These are phyloP conservation scores for Mesitornis unicolor DNA, from an alignment of 2,113 vertebrate genomes.

Conservation along the genomic window DNA sequence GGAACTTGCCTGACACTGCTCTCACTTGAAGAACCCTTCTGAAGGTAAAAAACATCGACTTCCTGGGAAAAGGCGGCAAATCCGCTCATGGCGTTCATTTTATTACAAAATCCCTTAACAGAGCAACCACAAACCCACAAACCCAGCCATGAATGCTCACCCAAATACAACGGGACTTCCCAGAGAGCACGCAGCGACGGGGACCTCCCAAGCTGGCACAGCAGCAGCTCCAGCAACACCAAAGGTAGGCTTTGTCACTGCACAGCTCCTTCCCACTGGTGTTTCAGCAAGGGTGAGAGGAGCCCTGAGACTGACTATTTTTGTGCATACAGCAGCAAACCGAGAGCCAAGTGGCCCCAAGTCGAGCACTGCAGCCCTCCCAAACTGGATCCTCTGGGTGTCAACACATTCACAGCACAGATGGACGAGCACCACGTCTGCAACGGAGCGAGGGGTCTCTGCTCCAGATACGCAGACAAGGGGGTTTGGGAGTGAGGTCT, in stretches of 20 bases:
- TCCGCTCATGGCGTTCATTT: not conserved
- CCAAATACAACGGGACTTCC: not conserved
- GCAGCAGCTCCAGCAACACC: not conserved
- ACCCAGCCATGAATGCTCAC: not conserved
- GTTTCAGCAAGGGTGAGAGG: not conserved
- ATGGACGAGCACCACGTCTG: fast-evolving
- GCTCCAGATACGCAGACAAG: not conserved
- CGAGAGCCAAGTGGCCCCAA: not conserved
- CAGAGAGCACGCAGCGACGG: fast-evolving
- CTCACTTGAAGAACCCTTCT: no score
- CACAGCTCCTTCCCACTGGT: not conserved
- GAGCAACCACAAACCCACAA: not conserved
- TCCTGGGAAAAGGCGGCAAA: no score
- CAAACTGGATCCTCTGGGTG: not conserved
- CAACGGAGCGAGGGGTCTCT: fast-evolving
- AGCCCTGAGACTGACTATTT: fast-evolving
- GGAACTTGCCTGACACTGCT: no score
- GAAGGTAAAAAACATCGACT: no score
- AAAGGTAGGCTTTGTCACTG: not conserved
- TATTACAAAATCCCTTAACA: not conserved
- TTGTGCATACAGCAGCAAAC: not conserved
- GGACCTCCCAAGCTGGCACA: not conserved
- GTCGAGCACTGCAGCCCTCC: not conserved
- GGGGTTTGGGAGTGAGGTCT: not conserved
- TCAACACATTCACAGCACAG: fast-evolving